Evolutionary conservation across 2,113 vertebrate species (phyloP), one percentile per base, ranked within the genome.

Genomic region (Ptilonorhynchus violaceus): DNA sequence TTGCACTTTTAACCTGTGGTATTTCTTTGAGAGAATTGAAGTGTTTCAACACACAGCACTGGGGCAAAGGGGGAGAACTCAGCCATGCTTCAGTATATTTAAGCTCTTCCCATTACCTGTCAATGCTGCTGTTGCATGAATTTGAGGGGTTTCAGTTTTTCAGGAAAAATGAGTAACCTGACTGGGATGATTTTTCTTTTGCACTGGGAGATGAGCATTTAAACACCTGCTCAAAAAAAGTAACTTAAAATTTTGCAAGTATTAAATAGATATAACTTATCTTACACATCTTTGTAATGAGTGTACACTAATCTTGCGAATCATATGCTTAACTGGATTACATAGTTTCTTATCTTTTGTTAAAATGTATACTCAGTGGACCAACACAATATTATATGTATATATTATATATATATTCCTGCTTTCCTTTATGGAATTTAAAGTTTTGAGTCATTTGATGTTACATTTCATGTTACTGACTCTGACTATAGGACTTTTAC

Each of bases 371-470:
- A 97, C 97, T 98, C 95, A 93, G 97, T 98, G 98, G 98, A 98
- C 98, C 98, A 98, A 97, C 97, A 97, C 92, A 94, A 97, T 98
- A 97, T 97, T 97, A 96, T 97, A 93, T 98, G 97, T 98, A 98
- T 97, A 98, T 98, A 98, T 97, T 97, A 98, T 97, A 98, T 98
- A 98, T 96, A 97, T 97, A 94, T 98, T 92, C 95, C 91, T 92
- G 91, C 96, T 97, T 96, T 96, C 97, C 93, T 96, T 92, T 97
- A 95, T 33, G 97, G 97, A 95, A 96, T 96, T 96, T 96, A 93
- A 97, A 97, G 93, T 95, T 96, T 89, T 97, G 97, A 97, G 93
- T 96, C 82, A 63, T 94, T 97, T 97, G 97, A 97, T 96, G 95
- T 98, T 96, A 95, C 96, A 96, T 96, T 97, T 97, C 95, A 96